Evolutionary conservation across 1,140 invertebrate species (phyloP), one percentile per base, ranked within the genome.

Genomic region (Aphis gossypii): DNA sequence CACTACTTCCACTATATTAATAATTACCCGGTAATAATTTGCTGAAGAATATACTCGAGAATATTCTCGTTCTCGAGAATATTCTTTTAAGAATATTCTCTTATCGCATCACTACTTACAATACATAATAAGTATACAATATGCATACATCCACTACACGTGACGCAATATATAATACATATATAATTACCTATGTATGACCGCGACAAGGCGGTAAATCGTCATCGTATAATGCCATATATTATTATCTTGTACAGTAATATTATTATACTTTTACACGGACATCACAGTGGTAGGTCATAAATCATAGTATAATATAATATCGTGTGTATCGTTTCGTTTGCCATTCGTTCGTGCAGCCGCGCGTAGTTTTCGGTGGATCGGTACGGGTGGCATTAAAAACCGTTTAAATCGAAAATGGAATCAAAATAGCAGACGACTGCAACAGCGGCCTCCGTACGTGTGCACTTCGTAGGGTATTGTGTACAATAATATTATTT

Each of bases 331-430:
- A 68, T 68, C 60, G 60, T n/a, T 68, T n/a, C 25, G 56, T 51
- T 51, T 51, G 14, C 18, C 25, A 11, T 60, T 30, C 60, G 60
- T 60, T 92, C 48, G 46, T n/a, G 48, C n/a, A 4, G 21, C 48
- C 0, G 18, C n/a, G 30, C n/a, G 0, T 2, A 46, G 41, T 92
- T 92, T 56, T 84, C 30, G 3, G 90, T 4, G 60, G 35, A 5
- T 1, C 7, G 60, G 76, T 9, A 20, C 3, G 21, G 21, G 38
- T 0, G 35, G 46, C 46, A 93, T 93, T 93, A 93, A 84, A 86
- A 93, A 93, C 7, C 92, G 82, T 93, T 93, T 93, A 93, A 93
- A 41, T 48, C 48, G 30, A 44, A 84, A 92, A 44, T 18, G 44
- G 48, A 20, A 82, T 89, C 5, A n/a, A 51, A 35, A 89, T 30